phyloP scores from a whole-genome alignment of 2,113 vertebrate species.

The Phyllopteryx taeniolatus region DNA sequence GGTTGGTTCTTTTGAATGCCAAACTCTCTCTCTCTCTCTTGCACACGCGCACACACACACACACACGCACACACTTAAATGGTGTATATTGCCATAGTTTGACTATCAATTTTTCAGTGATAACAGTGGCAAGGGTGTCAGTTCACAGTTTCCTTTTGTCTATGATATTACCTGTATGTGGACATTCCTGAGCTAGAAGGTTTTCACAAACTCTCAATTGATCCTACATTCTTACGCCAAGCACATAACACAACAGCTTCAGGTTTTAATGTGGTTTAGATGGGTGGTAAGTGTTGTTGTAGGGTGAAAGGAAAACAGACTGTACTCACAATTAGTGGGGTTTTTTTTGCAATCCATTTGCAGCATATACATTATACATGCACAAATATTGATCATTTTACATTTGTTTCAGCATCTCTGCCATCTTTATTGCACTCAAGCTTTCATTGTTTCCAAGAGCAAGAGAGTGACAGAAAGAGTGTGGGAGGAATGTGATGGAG shows the following conservation, averaged over 20 bases:
- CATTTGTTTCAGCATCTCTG: constrained; percentile 33
- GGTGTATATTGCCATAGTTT: constrained; percentile 22
- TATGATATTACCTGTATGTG: constrained; percentile 37
- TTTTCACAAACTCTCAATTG: constrained; percentile 32
- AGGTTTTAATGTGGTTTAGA: constrained; percentile 43
- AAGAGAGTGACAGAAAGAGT: constrained; percentile 13
- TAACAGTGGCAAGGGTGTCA: constrained; percentile 33
- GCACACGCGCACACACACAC: background rate
- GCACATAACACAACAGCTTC: constrained; percentile 64
- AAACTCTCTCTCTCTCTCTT: constrained; percentile 12
- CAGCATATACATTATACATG: constrained; percentile 6
- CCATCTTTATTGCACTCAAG: constrained; percentile 34
- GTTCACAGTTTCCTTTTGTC: constrained; percentile 35
- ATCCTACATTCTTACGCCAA: constrained; percentile 59
- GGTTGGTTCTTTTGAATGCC: constrained; percentile 34
- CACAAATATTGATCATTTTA: constrained; percentile 17
- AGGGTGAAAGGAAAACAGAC: constrained; percentile 43
- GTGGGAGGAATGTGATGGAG: constrained; percentile 55
- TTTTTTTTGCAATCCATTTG: constrained; percentile 1
- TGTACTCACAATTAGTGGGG: background rate
- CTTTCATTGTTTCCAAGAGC: constrained; percentile 45
- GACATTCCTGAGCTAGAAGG: constrained; percentile 31
- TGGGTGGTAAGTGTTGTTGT: constrained; percentile 13
- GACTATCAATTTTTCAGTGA: constrained; percentile 53
- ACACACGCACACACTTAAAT: constrained; percentile 21